Percentiles rank a stretch among this genome's conserved stretches.
These are phyloP conservation scores for Oedothorax gibbosus DNA, from an alignment of 1,140 invertebrate species.

Conservation along the genomic window DNA sequence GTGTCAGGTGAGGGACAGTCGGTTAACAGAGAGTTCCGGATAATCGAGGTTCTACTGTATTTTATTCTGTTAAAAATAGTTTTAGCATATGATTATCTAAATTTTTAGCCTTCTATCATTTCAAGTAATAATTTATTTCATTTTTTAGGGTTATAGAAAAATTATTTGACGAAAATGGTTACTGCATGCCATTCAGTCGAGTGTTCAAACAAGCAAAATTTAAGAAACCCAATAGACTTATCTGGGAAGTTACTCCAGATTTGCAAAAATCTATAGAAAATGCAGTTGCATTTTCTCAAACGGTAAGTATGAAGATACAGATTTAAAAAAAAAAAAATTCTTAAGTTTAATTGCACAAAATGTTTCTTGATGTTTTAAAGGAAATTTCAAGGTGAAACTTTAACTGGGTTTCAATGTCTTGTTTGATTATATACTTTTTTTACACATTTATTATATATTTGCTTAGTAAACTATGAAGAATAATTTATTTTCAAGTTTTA, in stretches of 20 bases:
- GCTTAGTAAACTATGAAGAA: no score
- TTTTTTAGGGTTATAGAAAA: constrained; percentile 67
- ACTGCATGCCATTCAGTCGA: constrained; percentile 67
- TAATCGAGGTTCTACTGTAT: no score
- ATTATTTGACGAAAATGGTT: constrained; percentile 67
- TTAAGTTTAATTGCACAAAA: not conserved
- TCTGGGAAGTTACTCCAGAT: constrained; percentile 66
- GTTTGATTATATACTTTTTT: no score
- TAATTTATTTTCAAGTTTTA: no score
- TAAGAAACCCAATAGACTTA: constrained; percentile 64
- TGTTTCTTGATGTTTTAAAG: not conserved
- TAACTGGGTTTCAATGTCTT: no score
- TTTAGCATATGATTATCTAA: not conserved
- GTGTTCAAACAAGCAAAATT: constrained; percentile 66
- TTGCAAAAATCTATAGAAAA: constrained; percentile 64
- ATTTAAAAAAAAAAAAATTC: not conserved
- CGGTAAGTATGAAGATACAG: not conserved
- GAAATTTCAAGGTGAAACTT: not conserved
- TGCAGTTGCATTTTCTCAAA: constrained; percentile 64
- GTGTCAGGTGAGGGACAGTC: no score
- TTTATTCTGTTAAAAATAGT: not conserved
- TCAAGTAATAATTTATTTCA: constrained; percentile 17
- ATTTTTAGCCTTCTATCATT: not conserved
- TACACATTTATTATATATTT: no score
- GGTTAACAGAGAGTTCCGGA: no score